These are phyloP conservation scores for Sebastolobus altivelis DNA, from an alignment of 2,797 vertebrate species.

Conservation along the genomic window DNA sequence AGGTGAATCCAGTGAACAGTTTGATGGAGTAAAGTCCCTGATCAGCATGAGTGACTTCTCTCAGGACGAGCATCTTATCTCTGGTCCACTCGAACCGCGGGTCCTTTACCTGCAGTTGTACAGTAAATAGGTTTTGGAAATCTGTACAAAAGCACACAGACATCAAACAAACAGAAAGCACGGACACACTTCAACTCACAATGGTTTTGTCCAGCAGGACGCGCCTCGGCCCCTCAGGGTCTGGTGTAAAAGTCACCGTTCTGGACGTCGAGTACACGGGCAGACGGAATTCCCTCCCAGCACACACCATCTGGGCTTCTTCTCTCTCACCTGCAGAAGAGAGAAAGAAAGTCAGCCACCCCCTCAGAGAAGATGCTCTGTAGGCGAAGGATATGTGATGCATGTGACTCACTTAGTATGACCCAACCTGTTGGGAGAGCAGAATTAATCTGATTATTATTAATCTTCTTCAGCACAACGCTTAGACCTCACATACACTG, in stretches of 20 bases:
- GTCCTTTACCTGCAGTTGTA: slow-evolving; percentile 74
- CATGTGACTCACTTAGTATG: slow-evolving; percentile 59
- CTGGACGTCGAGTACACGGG: slow-evolving; percentile 78
- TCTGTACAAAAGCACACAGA: not conserved
- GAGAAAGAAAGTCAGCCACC: not conserved
- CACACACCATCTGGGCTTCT: slow-evolving; percentile 72
- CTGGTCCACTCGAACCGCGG: slow-evolving; percentile 80
- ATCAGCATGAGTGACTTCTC: slow-evolving; percentile 76
- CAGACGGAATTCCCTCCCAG: slow-evolving; percentile 78
- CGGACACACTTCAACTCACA: slow-evolving; percentile 49
- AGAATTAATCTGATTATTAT: slow-evolving; percentile 20
- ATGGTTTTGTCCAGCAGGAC: slow-evolving; percentile 77
- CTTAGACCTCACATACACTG: not conserved
- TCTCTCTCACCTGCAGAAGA: slow-evolving; percentile 69
- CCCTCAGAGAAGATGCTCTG: not conserved
- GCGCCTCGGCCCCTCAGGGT: slow-evolving; percentile 52
- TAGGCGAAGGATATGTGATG: not conserved
- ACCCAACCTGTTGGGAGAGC: slow-evolving; percentile 59
- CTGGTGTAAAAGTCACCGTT: slow-evolving; percentile 75
- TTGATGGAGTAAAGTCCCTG: slow-evolving; percentile 82
- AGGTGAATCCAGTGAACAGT: slow-evolving; percentile 73
- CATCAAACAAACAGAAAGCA: not conserved
- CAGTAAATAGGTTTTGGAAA: slow-evolving; percentile 3
- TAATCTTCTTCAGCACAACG: not conserved
- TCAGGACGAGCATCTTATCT: slow-evolving; percentile 79